Evolutionary conservation across 2,797 vertebrate species (phyloP).

Genomic region (Microctenopoma stevenorrisi): DNA sequence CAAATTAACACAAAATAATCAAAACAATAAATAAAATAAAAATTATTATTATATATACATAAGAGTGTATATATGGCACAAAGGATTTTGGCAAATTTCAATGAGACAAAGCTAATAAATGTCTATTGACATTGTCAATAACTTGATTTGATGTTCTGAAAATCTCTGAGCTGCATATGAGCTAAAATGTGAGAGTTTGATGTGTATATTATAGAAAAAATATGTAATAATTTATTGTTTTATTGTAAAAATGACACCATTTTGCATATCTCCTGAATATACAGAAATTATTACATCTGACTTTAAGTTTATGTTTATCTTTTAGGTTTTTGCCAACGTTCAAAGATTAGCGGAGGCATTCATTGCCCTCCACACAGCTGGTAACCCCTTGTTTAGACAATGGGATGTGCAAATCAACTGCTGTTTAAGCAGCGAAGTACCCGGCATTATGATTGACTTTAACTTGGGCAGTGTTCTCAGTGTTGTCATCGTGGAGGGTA

Average conservation of each 20-base stretch:
- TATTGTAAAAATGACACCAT: too few species aligned
- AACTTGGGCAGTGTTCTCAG: constrained; percentile 61
- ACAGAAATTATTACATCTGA: background rate
- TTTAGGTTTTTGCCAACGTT: constrained; percentile 90
- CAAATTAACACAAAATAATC: too few species aligned
- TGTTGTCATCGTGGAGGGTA: constrained; percentile 79
- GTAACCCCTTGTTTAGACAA: constrained; percentile 91
- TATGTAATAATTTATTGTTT: too few species aligned
- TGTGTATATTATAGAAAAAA: too few species aligned
- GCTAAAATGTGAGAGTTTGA: too few species aligned
- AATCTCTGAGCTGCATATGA: background rate
- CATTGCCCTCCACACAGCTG: constrained; percentile 89
- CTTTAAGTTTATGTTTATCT: constrained; percentile 22
- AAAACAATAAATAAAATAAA: too few species aligned
- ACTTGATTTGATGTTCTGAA: background rate
- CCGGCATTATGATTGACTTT: constrained; percentile 86
- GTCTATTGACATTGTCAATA: background rate
- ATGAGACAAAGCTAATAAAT: background rate
- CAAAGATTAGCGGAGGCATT: constrained; percentile 90
- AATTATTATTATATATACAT: too few species aligned
- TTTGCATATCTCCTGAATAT: too few species aligned
- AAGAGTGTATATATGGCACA: too few species aligned
- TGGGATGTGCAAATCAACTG: constrained; percentile 88
- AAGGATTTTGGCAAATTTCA: background rate
- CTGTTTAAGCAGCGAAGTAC: constrained; percentile 44